Conservation (phyloP, 2,888 invertebrate genomes). For the Palloptera scutellata region DNA sequence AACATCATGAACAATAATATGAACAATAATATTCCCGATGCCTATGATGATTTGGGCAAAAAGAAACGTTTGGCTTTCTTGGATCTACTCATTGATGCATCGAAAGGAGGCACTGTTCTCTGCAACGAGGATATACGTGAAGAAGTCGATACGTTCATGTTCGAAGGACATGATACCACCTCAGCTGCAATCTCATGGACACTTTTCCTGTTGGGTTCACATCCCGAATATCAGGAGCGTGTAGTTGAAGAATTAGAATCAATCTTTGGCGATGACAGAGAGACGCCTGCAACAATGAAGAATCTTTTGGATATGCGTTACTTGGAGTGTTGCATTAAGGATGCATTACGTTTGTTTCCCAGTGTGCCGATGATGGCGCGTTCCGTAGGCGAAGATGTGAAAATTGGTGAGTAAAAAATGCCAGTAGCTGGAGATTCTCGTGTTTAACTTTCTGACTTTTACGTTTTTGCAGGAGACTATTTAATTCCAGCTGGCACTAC, state of each 20-base stretch:
- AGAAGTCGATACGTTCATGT: slow-evolving; percentile 74
- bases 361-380: slow-evolving; percentile 74
- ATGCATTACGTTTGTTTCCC: slow-evolving; percentile 72
- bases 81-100: slow-evolving; percentile 68
- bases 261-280: slow-evolving; percentile 65
- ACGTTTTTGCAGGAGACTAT: slow-evolving; percentile 52
- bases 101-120: slow-evolving; percentile 65
- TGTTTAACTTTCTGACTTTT: not conserved
- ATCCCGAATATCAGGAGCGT: slow-evolving; percentile 63
- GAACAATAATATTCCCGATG: slow-evolving; percentile 49
- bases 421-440: not conserved
- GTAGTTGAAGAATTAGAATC: slow-evolving; percentile 66
- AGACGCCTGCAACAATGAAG: slow-evolving; percentile 66
- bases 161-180: slow-evolving; percentile 67
- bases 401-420: slow-evolving; percentile 65
- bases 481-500: slow-evolving; percentile 65
- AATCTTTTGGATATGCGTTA: slow-evolving; percentile 73
- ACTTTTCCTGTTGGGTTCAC: slow-evolving; percentile 59
- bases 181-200: slow-evolving; percentile 65
- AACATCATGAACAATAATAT: slow-evolving; percentile 52
- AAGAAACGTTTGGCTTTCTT: slow-evolving; percentile 69
- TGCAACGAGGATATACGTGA: slow-evolving; percentile 67
- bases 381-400: slow-evolving; percentile 67
- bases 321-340: slow-evolving; percentile 76
- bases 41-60: slow-evolving; percentile 61